Conservation (phyloP, 2,888 invertebrate genomes). For the Julus scanicus region DNA sequence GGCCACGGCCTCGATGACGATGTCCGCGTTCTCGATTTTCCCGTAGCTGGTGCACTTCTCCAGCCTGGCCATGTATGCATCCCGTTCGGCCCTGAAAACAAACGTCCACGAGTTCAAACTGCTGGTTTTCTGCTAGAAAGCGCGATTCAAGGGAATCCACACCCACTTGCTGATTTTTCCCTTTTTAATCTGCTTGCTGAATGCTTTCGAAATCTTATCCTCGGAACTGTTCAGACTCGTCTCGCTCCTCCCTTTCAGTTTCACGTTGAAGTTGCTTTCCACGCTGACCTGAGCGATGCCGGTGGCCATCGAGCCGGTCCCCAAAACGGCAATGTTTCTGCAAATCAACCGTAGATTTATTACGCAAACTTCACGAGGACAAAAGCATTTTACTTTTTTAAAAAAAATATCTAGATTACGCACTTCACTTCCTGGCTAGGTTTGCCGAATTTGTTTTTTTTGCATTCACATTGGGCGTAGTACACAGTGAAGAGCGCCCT, state of each 20-base stretch:
- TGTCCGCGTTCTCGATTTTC: conserved; percentile 85
- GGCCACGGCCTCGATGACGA: conserved; percentile 98
- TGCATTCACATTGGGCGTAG: conserved; percentile 96
- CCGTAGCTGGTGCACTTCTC: conserved; percentile 83
- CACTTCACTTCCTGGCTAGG: conserved; percentile 81
- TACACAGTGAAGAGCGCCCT: conserved; percentile 94
- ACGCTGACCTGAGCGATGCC: conserved; percentile 97
- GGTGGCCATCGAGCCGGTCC: conserved; percentile 98
- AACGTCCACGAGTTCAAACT: background rate
- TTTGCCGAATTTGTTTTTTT: conserved; percentile 95
- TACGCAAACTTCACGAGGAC: background rate
- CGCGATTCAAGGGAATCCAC: background rate
- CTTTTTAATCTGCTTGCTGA: conserved; percentile 83
- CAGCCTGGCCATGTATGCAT: conserved; percentile 81
- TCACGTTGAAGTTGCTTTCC: conserved; percentile 89
- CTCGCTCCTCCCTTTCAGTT: conserved; percentile 89
- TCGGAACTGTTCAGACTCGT: conserved; percentile 87
- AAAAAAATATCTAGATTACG: conserved; percentile 62
- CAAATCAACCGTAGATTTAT: background rate
- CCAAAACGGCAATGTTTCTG: conserved; percentile 80
- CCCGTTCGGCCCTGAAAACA: conserved; percentile 77
- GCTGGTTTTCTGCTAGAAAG: background rate
- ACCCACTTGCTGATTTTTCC: conserved; percentile 73
- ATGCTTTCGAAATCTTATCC: conserved; percentile 87
- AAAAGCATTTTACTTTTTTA: background rate